Evolutionary conservation across 2,888 invertebrate genomes (phyloP).

Genomic region (Endotricha flammealis): DNA sequence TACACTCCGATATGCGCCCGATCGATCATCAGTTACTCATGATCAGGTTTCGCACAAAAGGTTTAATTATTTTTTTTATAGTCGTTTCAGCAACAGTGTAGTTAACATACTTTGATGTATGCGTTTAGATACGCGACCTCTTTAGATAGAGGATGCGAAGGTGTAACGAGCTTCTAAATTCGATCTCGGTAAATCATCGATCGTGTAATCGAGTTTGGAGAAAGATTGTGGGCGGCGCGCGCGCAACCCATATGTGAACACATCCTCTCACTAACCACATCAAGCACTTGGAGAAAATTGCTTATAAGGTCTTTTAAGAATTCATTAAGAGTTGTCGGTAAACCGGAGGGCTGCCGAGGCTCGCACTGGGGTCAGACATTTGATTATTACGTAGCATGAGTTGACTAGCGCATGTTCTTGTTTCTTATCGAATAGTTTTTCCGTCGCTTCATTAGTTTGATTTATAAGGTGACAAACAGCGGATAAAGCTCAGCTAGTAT

Average conservation of each 20-base stretch:
- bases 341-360: constrained; percentile 69
- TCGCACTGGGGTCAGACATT: constrained; percentile 59
- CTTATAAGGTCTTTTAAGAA: constrained; percentile 21
- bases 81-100: constrained; percentile 10
- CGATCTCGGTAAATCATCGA: constrained; percentile 74
- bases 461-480: constrained; percentile 41
- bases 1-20: constrained; percentile 26
- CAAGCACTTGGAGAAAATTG: constrained; percentile 40
- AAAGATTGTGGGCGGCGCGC: constrained; percentile 66
- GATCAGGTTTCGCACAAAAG: constrained; percentile 7
- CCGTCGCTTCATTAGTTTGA: constrained; percentile 41
- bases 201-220: constrained; percentile 73
- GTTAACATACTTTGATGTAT: constrained; percentile 3
- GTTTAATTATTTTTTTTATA: constrained; percentile 12
- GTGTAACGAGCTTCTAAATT: constrained; percentile 67
- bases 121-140: constrained; percentile 14
- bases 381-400: constrained; percentile 47
- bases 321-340: constrained; percentile 10
- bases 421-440: constrained; percentile 19
- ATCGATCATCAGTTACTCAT: constrained; percentile 23
- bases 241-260: constrained; percentile 65
- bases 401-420: constrained; percentile 35
- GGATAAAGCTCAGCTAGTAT: constrained; percentile 27
- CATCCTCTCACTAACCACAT: constrained; percentile 60
- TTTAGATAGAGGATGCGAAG: constrained; percentile 48